phyloP scores from a whole-genome alignment of 2,113 vertebrate species.

The Rattus norvegicus region DNA sequence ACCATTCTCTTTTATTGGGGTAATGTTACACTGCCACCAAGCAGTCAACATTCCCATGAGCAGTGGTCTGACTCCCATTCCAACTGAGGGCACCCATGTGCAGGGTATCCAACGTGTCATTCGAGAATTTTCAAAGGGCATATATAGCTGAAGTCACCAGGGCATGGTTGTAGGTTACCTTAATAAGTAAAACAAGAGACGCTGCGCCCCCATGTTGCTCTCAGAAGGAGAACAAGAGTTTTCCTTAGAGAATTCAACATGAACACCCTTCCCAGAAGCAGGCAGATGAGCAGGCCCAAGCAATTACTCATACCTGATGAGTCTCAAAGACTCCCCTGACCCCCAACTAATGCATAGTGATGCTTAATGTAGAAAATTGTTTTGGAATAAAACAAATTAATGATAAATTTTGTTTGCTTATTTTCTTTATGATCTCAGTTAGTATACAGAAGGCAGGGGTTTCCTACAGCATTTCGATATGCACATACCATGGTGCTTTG shows the following conservation, averaged over 20 bases:
- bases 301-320: conserved; percentile 13
- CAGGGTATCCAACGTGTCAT: conserved; percentile 16
- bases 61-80: conserved; percentile 49
- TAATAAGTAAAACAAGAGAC: background rate
- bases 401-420: background rate
- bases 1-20: conserved; percentile 59
- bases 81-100: conserved; percentile 48
- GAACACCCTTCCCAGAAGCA: background rate
- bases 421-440: background rate
- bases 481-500: background rate
- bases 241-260: conserved; percentile 35
- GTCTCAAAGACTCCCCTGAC: background rate
- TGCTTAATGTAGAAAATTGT: background rate
- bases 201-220: background rate
- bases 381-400: background rate
- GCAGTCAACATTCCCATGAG: conserved; percentile 50
- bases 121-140: conserved; percentile 69
- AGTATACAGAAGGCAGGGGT: background rate
- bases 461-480: background rate
- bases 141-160: conserved; percentile 37
- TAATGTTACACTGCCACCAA: conserved; percentile 29
- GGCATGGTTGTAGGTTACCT: conserved; percentile 12
- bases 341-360: background rate
- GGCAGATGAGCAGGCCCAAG: background rate
- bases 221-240: conserved; percentile 15